Base-by-base conservation (phyloP, 2,888 invertebrate species). In the Stenichneumon culpator region DNA sequence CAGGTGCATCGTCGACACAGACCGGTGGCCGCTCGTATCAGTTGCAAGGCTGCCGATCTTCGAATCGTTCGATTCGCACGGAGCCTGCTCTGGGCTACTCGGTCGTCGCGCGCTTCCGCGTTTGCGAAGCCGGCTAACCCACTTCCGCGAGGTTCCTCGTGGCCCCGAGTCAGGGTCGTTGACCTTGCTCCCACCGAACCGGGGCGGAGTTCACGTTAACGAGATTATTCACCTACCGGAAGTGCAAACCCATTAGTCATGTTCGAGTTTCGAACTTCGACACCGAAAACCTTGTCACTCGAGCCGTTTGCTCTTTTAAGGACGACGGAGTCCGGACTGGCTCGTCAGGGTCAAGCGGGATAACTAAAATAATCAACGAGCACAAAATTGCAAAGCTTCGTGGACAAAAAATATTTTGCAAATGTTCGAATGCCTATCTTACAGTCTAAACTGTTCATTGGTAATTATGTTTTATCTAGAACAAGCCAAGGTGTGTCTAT, bases 71-170 rank as follows among this genome's bases (percentile, higher is more conserved):
- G 50, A 63, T 36, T 44, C 52, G 25, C 60, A 60, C 60, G 60
- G 28, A 60, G 60, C 32, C 28, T 14, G 60, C 79, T 9, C 47
- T 36, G 36, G 16, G 9, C 65, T 19, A 36, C 44, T 72, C 74
- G 72, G n/a, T 60, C 47, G 44, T 75, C n/a, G 68, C 65, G 60
- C 77, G 80, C 87, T 89, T 89, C 89, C 89, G 87, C 88, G 82
- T 89, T 85, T 81, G 79, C 82, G 73, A 82, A 83, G 87, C 84
- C 86, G 87, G 86, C 70, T 89, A 87, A 89, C 89, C 89, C 86
- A 89, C 88, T 89, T 89, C 72, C 82, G 39, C 63, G 78, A 70
- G 63, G 69, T 79, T 75, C 47, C 47, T 65, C 54, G 70, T 74
- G 81, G 78, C 81, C 68, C 65, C 36, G 28, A 25, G 63, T 74